A percentile compares a stretch with the other conserved stretches of the same genome.
phyloP scores from a whole-genome alignment of 2,113 vertebrate genomes.

The Etheostoma spectabile region DNA sequence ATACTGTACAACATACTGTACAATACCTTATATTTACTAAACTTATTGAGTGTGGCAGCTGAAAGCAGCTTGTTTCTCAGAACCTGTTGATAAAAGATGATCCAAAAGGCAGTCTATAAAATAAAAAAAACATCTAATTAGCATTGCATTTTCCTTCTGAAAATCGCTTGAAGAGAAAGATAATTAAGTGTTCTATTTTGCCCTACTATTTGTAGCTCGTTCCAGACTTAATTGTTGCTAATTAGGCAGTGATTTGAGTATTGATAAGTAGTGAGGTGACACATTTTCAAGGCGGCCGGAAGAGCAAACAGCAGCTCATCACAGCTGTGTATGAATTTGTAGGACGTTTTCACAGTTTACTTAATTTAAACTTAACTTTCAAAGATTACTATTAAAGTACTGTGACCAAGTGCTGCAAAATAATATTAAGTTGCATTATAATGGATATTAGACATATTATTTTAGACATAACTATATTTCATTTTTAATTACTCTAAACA shows the following conservation, averaged over 20 bases:
- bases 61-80: constrained; percentile 28
- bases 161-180: constrained; percentile 60
- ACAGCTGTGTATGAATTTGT: neutral
- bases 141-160: constrained; percentile 44
- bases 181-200: constrained; percentile 65
- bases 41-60: constrained; percentile 31
- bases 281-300: constrained; percentile 38
- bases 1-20: neutral
- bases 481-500: neutral
- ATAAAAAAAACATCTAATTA: constrained; percentile 45
- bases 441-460: neutral
- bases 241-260: constrained; percentile 61
- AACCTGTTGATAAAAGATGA: constrained; percentile 50
- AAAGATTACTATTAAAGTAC: neutral
- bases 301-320: constrained; percentile 25
- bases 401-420: neutral
- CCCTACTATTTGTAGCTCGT: constrained; percentile 57
- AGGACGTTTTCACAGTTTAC: neutral
- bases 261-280: constrained; percentile 52
- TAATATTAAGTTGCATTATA: neutral
- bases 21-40: neutral
- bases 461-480: neutral
- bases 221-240: constrained; percentile 65
- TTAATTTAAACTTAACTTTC: neutral
- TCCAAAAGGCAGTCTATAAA: constrained; percentile 42